These are phyloP conservation scores for Anthonomus grandis DNA, from an alignment of 1,140 invertebrate species.

Conservation along the genomic window DNA sequence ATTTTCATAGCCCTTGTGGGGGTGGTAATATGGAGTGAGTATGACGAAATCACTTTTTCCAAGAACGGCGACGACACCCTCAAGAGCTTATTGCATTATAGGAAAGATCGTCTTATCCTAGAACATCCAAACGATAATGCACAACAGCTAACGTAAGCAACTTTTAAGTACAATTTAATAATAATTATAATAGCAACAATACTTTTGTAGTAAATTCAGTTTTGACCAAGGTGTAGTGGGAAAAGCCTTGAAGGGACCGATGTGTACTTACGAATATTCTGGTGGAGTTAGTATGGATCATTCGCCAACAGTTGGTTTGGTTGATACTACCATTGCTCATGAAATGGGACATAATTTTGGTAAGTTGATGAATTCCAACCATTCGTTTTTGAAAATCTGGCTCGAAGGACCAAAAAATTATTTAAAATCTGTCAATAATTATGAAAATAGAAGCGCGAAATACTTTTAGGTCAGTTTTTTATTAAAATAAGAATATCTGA, in stretches of 20 bases:
- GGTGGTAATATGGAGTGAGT: slow-evolving; percentile 88
- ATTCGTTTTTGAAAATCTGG: too few species aligned
- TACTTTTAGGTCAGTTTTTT: too few species aligned
- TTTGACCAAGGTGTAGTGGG: slow-evolving; percentile 91
- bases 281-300: slow-evolving; percentile 96
- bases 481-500: too few species aligned
- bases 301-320: slow-evolving; percentile 78
- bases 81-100: slow-evolving; percentile 84
- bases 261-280: slow-evolving; percentile 95
- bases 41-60: slow-evolving; percentile 78
- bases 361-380: too few species aligned
- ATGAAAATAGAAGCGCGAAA: too few species aligned
- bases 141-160: slow-evolving; percentile 88
- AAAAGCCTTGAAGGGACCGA: slow-evolving; percentile 95
- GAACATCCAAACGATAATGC: slow-evolving; percentile 95
- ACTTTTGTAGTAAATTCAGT: slow-evolving; percentile 60
- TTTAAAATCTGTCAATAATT: too few species aligned
- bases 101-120: slow-evolving; percentile 71
- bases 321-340: slow-evolving; percentile 95
- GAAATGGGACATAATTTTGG: slow-evolving; percentile 99
- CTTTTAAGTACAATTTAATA: background rate
- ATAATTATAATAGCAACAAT: background rate
- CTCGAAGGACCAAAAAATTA: too few species aligned
- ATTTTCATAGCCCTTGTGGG: slow-evolving; percentile 94
- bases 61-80: slow-evolving; percentile 83